Conservation (phyloP, 2,888 invertebrate genomes). For the Zhuqinia jingwanae region DNA sequence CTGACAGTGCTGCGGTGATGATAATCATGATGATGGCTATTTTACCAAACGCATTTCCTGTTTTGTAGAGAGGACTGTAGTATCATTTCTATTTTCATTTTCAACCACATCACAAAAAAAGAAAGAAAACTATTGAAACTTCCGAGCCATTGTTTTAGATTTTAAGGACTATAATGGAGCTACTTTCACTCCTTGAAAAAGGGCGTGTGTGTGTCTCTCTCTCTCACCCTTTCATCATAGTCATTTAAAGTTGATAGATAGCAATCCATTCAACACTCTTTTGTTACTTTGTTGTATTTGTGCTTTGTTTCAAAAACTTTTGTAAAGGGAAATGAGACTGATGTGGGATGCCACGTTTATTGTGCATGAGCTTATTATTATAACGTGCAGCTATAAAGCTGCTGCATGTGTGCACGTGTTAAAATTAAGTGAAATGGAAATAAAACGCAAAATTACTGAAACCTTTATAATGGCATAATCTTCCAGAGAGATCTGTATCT, state of each 20-base stretch:
- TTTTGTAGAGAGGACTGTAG: background rate
- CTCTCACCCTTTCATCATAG: background rate
- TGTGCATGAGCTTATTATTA: background rate
- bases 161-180: conserved; percentile 8
- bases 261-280: background rate
- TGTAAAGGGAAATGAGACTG: background rate
- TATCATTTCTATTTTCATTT: conserved; percentile 28
- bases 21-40: conserved; percentile 36
- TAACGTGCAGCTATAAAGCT: background rate
- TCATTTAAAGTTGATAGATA: background rate
- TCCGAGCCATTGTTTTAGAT: conserved; percentile 9
- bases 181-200: background rate
- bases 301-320: too few relatives aligned
- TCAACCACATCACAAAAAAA: conserved; percentile 27
- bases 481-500: too few relatives aligned
- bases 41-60: conserved; percentile 42
- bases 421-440: too few relatives aligned
- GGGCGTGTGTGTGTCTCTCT: background rate
- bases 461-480: too few relatives aligned
- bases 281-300: too few relatives aligned
- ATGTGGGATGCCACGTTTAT: too few relatives aligned
- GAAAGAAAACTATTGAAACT: conserved; percentile 30
- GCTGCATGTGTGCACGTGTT: too few relatives aligned
- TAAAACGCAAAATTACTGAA: too few relatives aligned
- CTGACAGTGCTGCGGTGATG: background rate